Evolutionary conservation across 1,140 invertebrate genomes (phyloP), one percentile per base, ranked within the genome.

Genomic region (Drosophila oshimai): DNA sequence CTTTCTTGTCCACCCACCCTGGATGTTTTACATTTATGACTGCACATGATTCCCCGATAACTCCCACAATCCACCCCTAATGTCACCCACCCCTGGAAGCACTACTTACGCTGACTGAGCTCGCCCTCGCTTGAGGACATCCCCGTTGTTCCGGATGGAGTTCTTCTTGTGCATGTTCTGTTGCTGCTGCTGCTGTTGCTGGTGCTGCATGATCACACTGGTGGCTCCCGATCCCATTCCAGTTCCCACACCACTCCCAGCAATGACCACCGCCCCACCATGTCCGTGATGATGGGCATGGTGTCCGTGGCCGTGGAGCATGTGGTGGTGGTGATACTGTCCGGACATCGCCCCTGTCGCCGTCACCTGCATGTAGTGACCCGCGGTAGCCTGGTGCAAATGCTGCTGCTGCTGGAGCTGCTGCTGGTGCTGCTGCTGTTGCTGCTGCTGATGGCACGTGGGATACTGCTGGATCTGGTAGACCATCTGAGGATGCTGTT

Each of bases 91-190:
- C 13, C n/a, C 15, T 3, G 4, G 10, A 9, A 10, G 6, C 3
- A 39, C 36, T 64, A 93, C 93, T 94, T 92, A 95, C 94, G 93
- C 93, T 68, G 92, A 93, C 87, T 95, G 94, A 50, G 94, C 92
- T 69, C 95, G 91, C 58, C 93, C 93, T 42, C 94, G 91, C 83
- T 95, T 95, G 58, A 95, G 90, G 31, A 95, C 93, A 84, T 95
- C 94, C n/a, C 94, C 93, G 31, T 87, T 86, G 79, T 94, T 95
- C 49, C 94, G 91, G 4, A 94, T 92, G 17, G 94, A 93, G 28
- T 93, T 93, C 81, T 95, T 95, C 77, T 95, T 95, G 73, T 93
- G 92, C 72, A 94, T 91, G 49, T 91, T 91, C 70, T 94, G 89
- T 42, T 54, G 90, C 79, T 57, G 90, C 65, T 44, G 93, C 53